Conservation (phyloP, 2,113 vertebrate species). For the Plotosus lineatus region DNA sequence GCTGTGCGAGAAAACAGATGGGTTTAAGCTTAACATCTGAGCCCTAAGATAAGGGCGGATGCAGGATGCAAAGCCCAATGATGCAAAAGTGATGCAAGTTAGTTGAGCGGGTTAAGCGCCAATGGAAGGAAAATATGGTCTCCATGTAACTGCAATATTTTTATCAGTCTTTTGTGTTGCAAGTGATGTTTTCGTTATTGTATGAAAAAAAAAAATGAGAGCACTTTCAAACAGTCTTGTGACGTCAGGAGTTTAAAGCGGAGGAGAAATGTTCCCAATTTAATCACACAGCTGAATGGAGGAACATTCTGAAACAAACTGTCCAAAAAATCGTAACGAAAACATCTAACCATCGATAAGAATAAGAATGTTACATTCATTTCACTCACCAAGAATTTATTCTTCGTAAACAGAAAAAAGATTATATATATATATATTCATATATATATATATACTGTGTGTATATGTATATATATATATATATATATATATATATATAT, state of each 20-base stretch:
- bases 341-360: no score
- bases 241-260: neutral
- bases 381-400: no score
- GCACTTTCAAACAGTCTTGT: neutral
- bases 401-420: no score
- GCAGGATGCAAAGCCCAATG: slow-evolving; percentile 10
- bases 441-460: no score
- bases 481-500: no score
- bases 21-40: slow-evolving; percentile 38
- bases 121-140: neutral
- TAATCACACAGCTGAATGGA: neutral
- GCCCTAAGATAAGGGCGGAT: slow-evolving; percentile 19
- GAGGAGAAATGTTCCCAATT: neutral
- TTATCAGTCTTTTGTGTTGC: neutral
- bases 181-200: neutral
- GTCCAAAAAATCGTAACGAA: neutral
- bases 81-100: slow-evolving; percentile 21
- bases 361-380: no score
- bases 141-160: neutral
- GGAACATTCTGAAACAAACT: neutral
- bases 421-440: no score
- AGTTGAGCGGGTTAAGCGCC: neutral
- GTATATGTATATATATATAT: no score
- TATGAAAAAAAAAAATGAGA: neutral
- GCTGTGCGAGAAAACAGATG: slow-evolving; percentile 33